Evolutionary conservation across 2,888 invertebrate genomes (phyloP).

Genomic region (Cantharis rustica): DNA sequence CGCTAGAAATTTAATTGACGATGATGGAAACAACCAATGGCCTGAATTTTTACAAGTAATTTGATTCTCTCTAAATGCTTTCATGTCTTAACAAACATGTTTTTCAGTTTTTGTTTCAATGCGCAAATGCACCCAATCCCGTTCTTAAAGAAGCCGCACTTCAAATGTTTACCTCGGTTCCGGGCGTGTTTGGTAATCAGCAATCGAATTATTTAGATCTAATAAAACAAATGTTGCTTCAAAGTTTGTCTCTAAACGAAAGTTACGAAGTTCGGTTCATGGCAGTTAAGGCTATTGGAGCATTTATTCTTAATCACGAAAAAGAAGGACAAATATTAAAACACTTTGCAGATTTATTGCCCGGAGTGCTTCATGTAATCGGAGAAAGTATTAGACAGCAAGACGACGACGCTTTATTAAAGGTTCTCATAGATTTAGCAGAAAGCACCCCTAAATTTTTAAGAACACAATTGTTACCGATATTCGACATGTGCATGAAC

Average conservation of each 20-base stretch:
- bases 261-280: slow-evolving; percentile 78
- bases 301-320: slow-evolving; percentile 91
- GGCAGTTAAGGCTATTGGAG: slow-evolving; percentile 81
- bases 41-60: slow-evolving; percentile 83
- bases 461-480: slow-evolving; percentile 80
- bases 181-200: slow-evolving; percentile 96
- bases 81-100: not conserved
- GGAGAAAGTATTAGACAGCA: slow-evolving; percentile 82
- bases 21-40: slow-evolving; percentile 96
- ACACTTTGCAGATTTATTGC: slow-evolving; percentile 84
- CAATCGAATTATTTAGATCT: slow-evolving; percentile 88
- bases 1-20: slow-evolving; percentile 91
- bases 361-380: slow-evolving; percentile 75
- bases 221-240: slow-evolving; percentile 93
- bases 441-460: slow-evolving; percentile 93
- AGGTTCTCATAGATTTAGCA: slow-evolving; percentile 92
- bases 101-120: slow-evolving; percentile 85
- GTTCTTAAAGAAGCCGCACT: slow-evolving; percentile 91
- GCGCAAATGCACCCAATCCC: slow-evolving; percentile 82
- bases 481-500: slow-evolving; percentile 89
- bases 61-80: not conserved
- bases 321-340: slow-evolving; percentile 90
- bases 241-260: slow-evolving; percentile 71
- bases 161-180: slow-evolving; percentile 92
- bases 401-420: slow-evolving; percentile 89